These are phyloP conservation scores for Electrona antarctica DNA, from an alignment of 2,113 vertebrate species.

Conservation along the genomic window DNA sequence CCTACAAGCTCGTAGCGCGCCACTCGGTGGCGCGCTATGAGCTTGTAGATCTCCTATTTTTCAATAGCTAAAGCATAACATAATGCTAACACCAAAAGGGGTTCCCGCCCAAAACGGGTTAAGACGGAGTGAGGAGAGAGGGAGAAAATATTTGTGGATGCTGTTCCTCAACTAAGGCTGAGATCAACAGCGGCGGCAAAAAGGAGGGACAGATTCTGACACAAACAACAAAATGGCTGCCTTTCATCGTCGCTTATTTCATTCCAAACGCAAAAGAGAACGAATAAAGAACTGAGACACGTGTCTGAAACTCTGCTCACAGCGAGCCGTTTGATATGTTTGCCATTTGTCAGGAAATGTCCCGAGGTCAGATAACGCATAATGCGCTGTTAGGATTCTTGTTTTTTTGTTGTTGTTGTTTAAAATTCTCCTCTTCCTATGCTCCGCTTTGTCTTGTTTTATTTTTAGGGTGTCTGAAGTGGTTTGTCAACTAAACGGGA, in stretches of 20 bases:
- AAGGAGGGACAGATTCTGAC: constrained; percentile 39
- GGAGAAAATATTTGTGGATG: constrained; percentile 27
- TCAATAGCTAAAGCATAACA: too few relatives aligned
- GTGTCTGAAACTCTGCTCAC: constrained; percentile 48
- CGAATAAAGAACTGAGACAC: constrained; percentile 52
- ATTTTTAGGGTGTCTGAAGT: constrained; percentile 10
- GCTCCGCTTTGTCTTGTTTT: constrained; percentile 42
- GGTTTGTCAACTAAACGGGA: too few relatives aligned
- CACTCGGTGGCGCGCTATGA: too few relatives aligned
- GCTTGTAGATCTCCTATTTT: too few relatives aligned
- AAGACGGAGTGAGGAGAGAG: not conserved
- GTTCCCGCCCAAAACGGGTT: too few relatives aligned
- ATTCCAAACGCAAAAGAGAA: constrained; percentile 16
- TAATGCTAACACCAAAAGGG: too few relatives aligned
- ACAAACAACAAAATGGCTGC: constrained; percentile 54
- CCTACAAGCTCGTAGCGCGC: too few relatives aligned
- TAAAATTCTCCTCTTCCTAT: constrained; percentile 27
- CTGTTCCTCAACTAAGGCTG: constrained; percentile 28
- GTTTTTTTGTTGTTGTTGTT: constrained; percentile 1
- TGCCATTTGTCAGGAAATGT: constrained; percentile 25
- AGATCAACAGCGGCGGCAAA: constrained; percentile 39
- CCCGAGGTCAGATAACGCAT: constrained; percentile 48
- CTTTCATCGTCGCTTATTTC: constrained; percentile 55
- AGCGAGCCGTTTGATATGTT: constrained; percentile 51
- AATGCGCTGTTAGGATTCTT: constrained; percentile 15